These are phyloP conservation scores for Smittia aterrima DNA, from an alignment of 2,888 invertebrate species.

Conservation along the genomic window DNA sequence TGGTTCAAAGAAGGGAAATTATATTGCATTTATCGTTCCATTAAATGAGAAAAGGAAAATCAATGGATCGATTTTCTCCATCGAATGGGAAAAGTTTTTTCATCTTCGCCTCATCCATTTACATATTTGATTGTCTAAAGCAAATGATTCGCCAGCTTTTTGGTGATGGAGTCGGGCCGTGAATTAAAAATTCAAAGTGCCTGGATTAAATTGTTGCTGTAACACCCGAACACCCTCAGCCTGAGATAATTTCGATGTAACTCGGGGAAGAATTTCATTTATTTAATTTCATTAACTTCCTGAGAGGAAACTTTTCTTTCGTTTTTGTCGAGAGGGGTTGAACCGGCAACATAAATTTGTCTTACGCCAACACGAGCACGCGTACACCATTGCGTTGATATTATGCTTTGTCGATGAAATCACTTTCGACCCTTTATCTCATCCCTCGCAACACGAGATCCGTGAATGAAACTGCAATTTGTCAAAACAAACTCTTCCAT, in stretches of 20 bases:
- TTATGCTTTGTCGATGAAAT: not conserved
- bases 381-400: not conserved
- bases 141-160: not conserved
- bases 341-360: not conserved
- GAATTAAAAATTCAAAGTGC: constrained; percentile 36
- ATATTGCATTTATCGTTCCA: constrained; percentile 30
- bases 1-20: constrained; percentile 27
- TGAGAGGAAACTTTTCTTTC: not conserved
- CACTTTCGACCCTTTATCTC: not conserved
- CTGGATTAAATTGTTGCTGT: constrained; percentile 32
- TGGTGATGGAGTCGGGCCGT: not conserved
- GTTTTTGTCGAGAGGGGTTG: not conserved
- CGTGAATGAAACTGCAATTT: not conserved
- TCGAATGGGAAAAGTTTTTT: constrained; percentile 18
- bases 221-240: not conserved
- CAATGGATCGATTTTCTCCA: constrained; percentile 27
- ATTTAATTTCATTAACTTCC: constrained; percentile 36
- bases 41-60: constrained; percentile 16
- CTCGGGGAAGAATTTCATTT: constrained; percentile 15
- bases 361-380: not conserved
- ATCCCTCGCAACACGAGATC: not conserved
- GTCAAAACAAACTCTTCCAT: not conserved
- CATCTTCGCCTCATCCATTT: constrained; percentile 14
- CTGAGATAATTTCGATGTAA: not conserved
- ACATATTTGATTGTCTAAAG: constrained; percentile 33